These are phyloP conservation scores for Seira ritae DNA, from an alignment of 2,888 invertebrate genomes.

Conservation along the genomic window DNA sequence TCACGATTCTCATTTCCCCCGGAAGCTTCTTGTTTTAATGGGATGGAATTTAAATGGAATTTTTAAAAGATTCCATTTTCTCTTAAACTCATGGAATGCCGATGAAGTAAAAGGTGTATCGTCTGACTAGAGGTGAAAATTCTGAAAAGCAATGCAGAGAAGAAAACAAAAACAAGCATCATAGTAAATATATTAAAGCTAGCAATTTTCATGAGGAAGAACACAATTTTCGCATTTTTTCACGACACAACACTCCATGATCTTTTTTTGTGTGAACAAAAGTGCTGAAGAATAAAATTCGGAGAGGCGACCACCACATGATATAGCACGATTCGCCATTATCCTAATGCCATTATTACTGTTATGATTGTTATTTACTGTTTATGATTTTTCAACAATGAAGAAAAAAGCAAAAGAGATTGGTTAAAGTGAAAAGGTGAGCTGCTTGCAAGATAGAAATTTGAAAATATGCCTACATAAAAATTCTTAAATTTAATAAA, in stretches of 20 bases:
- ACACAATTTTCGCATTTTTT: slow-evolving; percentile 41
- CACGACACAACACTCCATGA: slow-evolving; percentile 28
- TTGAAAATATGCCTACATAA: no score
- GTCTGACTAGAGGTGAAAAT: no score
- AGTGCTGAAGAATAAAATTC: slow-evolving; percentile 7
- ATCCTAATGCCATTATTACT: slow-evolving; percentile 26
- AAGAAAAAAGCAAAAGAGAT: no score
- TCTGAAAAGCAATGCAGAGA: no score
- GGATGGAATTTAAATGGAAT: slow-evolving; percentile 20
- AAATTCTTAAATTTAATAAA: no score
- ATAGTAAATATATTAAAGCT: slow-evolving; percentile 24
- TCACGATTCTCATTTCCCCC: slow-evolving; percentile 37
- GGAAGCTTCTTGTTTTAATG: slow-evolving; percentile 33
- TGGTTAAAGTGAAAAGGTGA: no score
- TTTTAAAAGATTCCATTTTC: background rate
- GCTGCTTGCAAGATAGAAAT: no score
- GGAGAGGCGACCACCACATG: slow-evolving; percentile 34
- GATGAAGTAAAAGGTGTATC: background rate
- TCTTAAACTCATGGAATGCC: background rate
- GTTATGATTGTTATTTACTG: slow-evolving; percentile 22
- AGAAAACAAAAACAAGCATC: no score
- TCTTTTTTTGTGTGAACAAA: slow-evolving; percentile 22
- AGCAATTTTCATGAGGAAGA: slow-evolving; percentile 49
- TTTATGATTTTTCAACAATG: no score
- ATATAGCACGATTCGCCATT: slow-evolving; percentile 43